Evolutionary conservation across 2,797 vertebrate genomes (phyloP), one percentile per base, ranked within the genome.

Genomic region (Gadopsis bispinosus): DNA sequence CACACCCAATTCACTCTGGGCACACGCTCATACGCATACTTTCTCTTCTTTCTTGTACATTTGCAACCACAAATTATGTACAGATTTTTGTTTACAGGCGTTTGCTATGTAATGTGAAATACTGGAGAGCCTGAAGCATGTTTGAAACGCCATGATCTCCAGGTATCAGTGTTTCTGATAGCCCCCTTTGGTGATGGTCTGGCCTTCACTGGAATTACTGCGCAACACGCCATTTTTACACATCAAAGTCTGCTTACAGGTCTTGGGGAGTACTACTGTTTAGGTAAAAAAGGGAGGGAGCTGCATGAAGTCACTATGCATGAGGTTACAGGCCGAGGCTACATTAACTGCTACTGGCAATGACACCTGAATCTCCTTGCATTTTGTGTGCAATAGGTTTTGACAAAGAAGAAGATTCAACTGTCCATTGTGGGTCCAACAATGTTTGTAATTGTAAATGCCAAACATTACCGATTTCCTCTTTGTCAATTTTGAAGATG

Each of bases 1-100:
- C 70, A 62, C 80, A 51, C 67, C 77, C 70, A 64, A 0, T 4
- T 20, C 33, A 64, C 45, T 61, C 59, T 19, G 5, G 7, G 16
- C 48, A 14, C 31, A 63, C 31, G 20, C 35, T 48, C 37, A 39
- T 39, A 16, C 41, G 19, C 31, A 63, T 22, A 26, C 35, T 41
- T 10, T 12, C 6, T 9, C 8, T 20, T 20, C 1, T 13, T 14
- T 47, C 11, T 13, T 20, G 4, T n/a, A 1, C 6, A 33, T 2
- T 60, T 29, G 60, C 2, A 37, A 16, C 1, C 4, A 26, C 16
- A 51, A 48, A 35, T 20, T 3, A 59, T 13, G 4, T 26, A 26
- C 26, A 26, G 26, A 26, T 26, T 26, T 26, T 26, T 26, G 26
- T 26, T 26, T 26, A 26, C 26, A 26, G 26, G 26, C 26, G 26